A percentile compares a stretch with the other conserved stretches of the same genome.
phyloP scores from a whole-genome alignment of 2,113 vertebrate species.

The Ondatra zibethicus region DNA sequence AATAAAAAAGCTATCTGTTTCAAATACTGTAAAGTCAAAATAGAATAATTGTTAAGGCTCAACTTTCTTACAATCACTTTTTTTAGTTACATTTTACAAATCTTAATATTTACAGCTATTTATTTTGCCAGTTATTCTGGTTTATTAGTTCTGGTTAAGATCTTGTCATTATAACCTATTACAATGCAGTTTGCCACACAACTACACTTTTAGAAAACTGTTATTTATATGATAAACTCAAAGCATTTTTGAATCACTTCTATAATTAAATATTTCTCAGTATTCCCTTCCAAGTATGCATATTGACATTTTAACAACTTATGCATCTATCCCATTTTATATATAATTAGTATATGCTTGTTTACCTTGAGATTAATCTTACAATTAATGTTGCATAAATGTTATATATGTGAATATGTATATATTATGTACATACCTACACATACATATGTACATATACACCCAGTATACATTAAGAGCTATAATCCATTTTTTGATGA shows the following conservation, averaged over 20 bases:
- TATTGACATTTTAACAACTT: background rate
- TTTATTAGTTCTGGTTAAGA: background rate
- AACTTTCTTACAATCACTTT: background rate
- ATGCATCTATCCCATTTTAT: background rate
- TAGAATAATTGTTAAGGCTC: background rate
- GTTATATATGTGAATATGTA: background rate
- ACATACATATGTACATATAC: background rate
- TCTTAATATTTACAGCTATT: background rate
- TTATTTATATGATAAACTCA: background rate
- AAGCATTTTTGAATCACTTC: background rate
- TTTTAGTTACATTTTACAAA: background rate
- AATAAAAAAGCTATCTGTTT: background rate
- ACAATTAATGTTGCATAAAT: conserved; percentile 7
- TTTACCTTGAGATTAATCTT: conserved; percentile 6
- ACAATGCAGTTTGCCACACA: background rate
- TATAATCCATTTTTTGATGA: background rate
- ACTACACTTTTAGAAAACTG: background rate
- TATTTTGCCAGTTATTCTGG: background rate
- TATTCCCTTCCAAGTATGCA: background rate
- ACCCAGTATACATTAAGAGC: background rate
- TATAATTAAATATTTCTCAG: background rate
- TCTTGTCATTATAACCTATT: background rate
- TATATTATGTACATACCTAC: background rate
- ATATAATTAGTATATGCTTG: background rate
- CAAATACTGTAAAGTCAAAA: background rate